phyloP scores from a whole-genome alignment of 2,113 vertebrate species.

The Bagarius yarrelli region DNA sequence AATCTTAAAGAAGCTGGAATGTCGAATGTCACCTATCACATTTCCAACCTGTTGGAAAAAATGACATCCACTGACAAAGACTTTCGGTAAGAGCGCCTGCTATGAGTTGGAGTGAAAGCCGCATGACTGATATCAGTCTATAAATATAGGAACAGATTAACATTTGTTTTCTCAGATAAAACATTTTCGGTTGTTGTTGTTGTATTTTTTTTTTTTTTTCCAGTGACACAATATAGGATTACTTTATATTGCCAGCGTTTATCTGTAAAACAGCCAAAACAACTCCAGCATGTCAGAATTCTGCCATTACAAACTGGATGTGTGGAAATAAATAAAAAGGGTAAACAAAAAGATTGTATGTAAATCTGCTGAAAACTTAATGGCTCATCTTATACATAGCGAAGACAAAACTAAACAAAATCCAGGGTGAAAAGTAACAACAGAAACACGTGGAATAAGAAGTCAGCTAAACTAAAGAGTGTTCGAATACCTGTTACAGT shows the following conservation, averaged over 20 bases:
- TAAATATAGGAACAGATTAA: conserved; percentile 26
- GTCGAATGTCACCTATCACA: conserved; percentile 80
- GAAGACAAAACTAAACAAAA: too few species aligned
- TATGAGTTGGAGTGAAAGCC: conserved; percentile 12
- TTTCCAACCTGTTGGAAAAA: conserved; percentile 89
- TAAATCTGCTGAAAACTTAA: too few species aligned
- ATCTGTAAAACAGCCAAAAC: neutral
- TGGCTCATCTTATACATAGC: too few species aligned
- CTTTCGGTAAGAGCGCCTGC: conserved; percentile 75
- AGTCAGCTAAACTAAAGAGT: neutral
- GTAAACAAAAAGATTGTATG: too few species aligned
- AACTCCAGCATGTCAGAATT: neutral
- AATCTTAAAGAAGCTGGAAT: conserved; percentile 61
- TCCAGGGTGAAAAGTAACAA: too few species aligned
- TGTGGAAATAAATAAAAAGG: neutral
- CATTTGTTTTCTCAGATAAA: neutral
- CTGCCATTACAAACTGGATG: neutral
- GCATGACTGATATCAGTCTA: conserved; percentile 27
- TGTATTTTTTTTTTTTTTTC: neutral
- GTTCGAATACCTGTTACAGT: neutral
- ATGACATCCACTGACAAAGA: conserved; percentile 93
- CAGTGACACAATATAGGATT: neutral
- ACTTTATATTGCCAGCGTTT: neutral
- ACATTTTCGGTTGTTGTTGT: neutral
- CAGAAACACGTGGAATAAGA: neutral